Conservation (phyloP, 2,797 vertebrate species). For the Crax fasciolata region DNA sequence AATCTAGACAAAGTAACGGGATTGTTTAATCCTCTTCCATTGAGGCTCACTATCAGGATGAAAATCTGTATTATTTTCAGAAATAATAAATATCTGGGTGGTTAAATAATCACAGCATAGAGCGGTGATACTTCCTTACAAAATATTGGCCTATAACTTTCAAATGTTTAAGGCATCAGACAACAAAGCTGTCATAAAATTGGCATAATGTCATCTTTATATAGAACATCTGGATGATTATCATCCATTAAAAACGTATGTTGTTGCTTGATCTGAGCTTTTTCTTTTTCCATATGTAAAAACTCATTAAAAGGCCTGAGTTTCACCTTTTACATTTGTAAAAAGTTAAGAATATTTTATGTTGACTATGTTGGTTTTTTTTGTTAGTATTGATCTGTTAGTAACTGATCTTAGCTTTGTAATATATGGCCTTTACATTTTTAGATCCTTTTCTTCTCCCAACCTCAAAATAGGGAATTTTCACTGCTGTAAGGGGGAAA, state of each 20-base stretch:
- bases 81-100: conserved; percentile 28
- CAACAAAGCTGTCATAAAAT: conserved; percentile 56
- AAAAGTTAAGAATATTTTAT: neutral
- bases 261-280: neutral
- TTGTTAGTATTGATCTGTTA: neutral
- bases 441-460: neutral
- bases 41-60: neutral
- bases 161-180: neutral
- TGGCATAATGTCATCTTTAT: conserved; percentile 16
- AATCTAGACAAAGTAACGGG: neutral
- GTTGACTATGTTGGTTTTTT: neutral
- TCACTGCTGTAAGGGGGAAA: neutral
- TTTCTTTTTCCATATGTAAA: neutral
- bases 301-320: neutral
- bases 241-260: neutral
- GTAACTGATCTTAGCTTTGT: neutral
- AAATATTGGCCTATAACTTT: conserved; percentile 49
- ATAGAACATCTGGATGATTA: neutral
- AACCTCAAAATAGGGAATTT: neutral
- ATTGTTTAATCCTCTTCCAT: neutral
- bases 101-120: conserved; percentile 22
- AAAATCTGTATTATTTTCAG: conserved; percentile 41
- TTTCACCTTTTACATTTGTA: neutral
- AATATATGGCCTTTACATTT: neutral
- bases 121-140: conserved; percentile 22